A percentile compares a stretch with the other conserved stretches of the same genome.
Conservation (phyloP, 2,888 invertebrate species). For the Eustalomyia histrio region DNA sequence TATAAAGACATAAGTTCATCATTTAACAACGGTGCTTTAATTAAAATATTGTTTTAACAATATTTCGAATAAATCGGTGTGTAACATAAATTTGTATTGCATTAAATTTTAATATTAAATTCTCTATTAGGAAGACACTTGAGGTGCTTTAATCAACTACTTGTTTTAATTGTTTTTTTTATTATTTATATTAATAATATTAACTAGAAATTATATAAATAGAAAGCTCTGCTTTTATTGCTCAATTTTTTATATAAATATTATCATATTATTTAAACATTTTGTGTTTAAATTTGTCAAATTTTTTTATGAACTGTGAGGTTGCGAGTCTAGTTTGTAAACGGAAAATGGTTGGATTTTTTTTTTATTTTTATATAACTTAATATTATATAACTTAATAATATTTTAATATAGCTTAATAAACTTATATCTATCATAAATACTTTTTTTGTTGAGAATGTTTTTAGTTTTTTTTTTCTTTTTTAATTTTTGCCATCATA, state of each 20-base stretch:
- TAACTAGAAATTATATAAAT: constrained; percentile 23
- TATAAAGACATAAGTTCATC: constrained; percentile 7
- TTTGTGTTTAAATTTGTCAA: constrained; percentile 1
- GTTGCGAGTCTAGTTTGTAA: constrained; percentile 55
- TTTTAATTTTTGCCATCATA: no score
- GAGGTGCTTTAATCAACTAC: constrained; percentile 50
- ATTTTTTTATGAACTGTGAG: constrained; percentile 17
- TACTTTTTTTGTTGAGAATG: constrained; percentile 59
- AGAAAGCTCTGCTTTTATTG: constrained; percentile 57
- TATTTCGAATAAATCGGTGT: background rate
- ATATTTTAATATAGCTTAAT: constrained; percentile 20
- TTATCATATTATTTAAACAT: background rate
- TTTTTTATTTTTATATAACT: constrained; percentile 4
- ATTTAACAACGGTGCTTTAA: constrained; percentile 21
- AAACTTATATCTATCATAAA: constrained; percentile 50
- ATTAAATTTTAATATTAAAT: background rate
- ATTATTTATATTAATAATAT: background rate
- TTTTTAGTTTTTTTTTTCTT: constrained; percentile 41
- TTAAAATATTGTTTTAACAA: constrained; percentile 4
- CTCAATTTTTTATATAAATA: constrained; percentile 22
- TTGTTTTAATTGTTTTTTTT: constrained; percentile 12
- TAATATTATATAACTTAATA: no score
- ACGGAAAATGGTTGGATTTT: background rate
- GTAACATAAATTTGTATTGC: background rate
- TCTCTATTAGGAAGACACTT: constrained; percentile 60